These are phyloP conservation scores for Amphipyra berbera DNA, from an alignment of 2,888 invertebrate species.

Conservation along the genomic window DNA sequence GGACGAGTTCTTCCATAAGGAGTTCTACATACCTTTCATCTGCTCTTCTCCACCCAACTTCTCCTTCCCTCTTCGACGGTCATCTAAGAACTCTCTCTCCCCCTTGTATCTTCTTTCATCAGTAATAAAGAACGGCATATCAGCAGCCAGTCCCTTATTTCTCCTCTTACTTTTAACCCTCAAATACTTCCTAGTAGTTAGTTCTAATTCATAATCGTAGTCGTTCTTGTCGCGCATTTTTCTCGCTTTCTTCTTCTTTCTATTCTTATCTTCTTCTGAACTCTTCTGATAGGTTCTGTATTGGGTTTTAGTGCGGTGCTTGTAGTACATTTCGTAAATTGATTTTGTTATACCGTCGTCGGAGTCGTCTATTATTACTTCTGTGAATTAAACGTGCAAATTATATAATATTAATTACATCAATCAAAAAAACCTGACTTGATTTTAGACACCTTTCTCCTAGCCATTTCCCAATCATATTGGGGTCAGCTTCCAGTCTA, in stretches of 20 bases:
- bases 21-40: slow-evolving; percentile 49
- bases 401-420: slow-evolving; percentile 1
- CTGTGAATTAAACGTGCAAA: slow-evolving; percentile 43
- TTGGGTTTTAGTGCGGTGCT: slow-evolving; percentile 43
- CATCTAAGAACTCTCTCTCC: slow-evolving; percentile 3
- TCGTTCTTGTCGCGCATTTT: slow-evolving; percentile 46
- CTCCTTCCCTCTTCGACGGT: slow-evolving; percentile 4
- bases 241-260: slow-evolving; percentile 45
- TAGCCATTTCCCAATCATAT: too few relatives aligned
- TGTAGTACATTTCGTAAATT: slow-evolving; percentile 85
- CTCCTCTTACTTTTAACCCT: slow-evolving; percentile 31
- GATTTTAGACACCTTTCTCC: too few relatives aligned
- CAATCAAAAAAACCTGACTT: too few relatives aligned
- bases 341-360: slow-evolving; percentile 83
- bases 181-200: slow-evolving; percentile 18
- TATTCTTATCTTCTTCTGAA: slow-evolving; percentile 39
- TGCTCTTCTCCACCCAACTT: slow-evolving; percentile 5
- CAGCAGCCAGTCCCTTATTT: slow-evolving; percentile 8
- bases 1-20: too few relatives aligned
- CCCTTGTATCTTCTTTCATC: slow-evolving; percentile 26
- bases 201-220: slow-evolving; percentile 39
- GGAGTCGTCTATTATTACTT: slow-evolving; percentile 58
- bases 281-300: slow-evolving; percentile 3
- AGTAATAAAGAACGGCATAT: slow-evolving; percentile 50
- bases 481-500: too few relatives aligned